A percentile compares a stretch with the other conserved stretches of the same genome.
Evolutionary conservation across 2,797 vertebrate species (phyloP).

Genomic region (Taeniopygia guttata): DNA sequence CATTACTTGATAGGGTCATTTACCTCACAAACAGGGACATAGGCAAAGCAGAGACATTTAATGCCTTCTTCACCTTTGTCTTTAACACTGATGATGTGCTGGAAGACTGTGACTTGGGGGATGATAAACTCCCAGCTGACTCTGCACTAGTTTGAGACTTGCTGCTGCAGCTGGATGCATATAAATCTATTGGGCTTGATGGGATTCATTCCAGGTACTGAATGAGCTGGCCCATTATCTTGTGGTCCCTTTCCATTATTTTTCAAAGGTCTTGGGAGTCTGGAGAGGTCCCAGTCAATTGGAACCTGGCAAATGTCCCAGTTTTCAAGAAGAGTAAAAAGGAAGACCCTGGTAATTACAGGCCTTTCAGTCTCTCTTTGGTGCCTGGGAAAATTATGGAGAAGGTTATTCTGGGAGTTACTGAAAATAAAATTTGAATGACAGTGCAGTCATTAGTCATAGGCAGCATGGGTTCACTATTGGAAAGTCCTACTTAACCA

Average conservation of each 20-base stretch:
- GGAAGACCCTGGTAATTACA: background rate
- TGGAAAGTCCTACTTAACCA: background rate
- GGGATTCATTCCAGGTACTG: background rate
- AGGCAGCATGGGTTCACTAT: background rate
- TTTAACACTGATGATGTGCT: background rate
- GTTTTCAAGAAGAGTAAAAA: background rate
- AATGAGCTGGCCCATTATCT: background rate
- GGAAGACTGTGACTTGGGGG: background rate
- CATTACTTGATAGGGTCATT: background rate
- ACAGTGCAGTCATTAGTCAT: background rate
- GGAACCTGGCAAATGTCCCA: background rate
- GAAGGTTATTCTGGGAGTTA: background rate
- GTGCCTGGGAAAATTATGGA: background rate
- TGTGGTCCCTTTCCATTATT: background rate
- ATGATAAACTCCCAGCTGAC: background rate
- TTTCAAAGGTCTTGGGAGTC: background rate
- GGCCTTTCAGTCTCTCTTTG: background rate
- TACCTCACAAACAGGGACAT: background rate
- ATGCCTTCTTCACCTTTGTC: background rate
- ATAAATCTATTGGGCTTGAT: background rate
- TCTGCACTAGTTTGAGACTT: background rate
- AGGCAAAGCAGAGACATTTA: background rate
- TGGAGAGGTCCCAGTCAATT: background rate
- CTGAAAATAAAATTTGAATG: background rate
- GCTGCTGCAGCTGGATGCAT: background rate